A percentile compares a stretch with the other conserved stretches of the same genome.
These are phyloP conservation scores for Dynastes maya DNA, from an alignment of 2,888 invertebrate genomes.

Conservation along the genomic window DNA sequence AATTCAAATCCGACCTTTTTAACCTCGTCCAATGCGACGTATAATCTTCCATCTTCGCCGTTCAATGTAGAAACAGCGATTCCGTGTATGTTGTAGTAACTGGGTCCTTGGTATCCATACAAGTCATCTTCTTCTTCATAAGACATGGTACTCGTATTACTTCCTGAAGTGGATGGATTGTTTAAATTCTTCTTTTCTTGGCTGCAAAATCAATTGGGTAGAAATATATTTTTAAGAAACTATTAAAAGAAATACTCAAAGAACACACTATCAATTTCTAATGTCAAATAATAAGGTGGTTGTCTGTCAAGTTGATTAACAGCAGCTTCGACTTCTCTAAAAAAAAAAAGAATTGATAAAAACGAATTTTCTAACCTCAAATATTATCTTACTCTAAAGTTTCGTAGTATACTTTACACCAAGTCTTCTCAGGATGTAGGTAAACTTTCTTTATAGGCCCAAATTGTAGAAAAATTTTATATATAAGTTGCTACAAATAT, in stretches of 20 bases:
- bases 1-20: constrained; percentile 60
- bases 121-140: constrained; percentile 26
- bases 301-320: neutral
- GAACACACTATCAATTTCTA: neutral
- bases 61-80: constrained; percentile 54
- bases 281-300: neutral
- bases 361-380: neutral
- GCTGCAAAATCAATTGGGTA: neutral
- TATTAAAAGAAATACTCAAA: neutral
- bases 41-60: constrained; percentile 57
- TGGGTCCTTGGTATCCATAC: constrained; percentile 19
- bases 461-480: constrained; percentile 51
- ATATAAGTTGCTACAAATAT: constrained; percentile 6
- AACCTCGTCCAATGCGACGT: constrained; percentile 59
- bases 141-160: constrained; percentile 28
- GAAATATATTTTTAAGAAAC: neutral
- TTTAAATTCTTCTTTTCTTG: neutral
- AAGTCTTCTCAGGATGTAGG: constrained; percentile 48
- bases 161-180: neutral
- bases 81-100: constrained; percentile 59
- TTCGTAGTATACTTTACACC: constrained; percentile 57
- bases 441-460: constrained; percentile 58
- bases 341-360: neutral
- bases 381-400: constrained; percentile 56
- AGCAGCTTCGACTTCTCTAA: neutral